A percentile compares a stretch with the other conserved stretches of the same genome.
Evolutionary conservation across 1,140 invertebrate species (phyloP).

Genomic region (Cyphomyrmex costatus): DNA sequence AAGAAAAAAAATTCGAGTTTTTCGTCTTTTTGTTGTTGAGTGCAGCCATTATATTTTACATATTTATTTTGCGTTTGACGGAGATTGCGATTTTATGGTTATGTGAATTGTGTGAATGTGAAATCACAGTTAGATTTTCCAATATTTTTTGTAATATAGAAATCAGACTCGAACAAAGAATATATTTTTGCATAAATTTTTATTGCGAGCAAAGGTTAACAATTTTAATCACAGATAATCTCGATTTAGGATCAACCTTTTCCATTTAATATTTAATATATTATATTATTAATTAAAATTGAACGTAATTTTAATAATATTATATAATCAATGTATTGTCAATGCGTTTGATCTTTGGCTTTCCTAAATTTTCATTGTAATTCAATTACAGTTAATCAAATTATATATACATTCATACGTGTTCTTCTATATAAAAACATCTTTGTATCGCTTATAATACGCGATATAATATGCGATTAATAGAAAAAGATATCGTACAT

Average conservation of each 20-base stretch:
- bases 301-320: not conserved
- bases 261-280: constrained; percentile 10
- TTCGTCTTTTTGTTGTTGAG: not conserved
- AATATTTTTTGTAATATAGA: constrained; percentile 7
- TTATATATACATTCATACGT: not conserved
- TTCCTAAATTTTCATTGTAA: not conserved
- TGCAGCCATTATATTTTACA: not conserved
- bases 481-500: not conserved
- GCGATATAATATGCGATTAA: too few relatives aligned
- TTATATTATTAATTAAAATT: constrained; percentile 29
- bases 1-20: constrained; percentile 1
- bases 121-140: not conserved
- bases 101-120: constrained; percentile 8
- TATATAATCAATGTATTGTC: not conserved
- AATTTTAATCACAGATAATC: not conserved
- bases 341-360: not conserved
- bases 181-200: constrained; percentile 21
- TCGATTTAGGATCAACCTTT: constrained; percentile 8
- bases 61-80: not conserved
- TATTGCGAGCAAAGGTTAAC: not conserved
- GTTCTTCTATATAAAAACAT: constrained; percentile 10
- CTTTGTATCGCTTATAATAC: not conserved
- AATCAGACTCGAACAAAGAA: constrained; percentile 8
- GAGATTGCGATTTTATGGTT: constrained; percentile 1
- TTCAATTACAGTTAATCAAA: constrained; percentile 10